Evolutionary conservation across 2,888 invertebrate genomes (phyloP), one percentile per base, ranked within the genome.

Genomic region (Drosophila lutescens): DNA sequence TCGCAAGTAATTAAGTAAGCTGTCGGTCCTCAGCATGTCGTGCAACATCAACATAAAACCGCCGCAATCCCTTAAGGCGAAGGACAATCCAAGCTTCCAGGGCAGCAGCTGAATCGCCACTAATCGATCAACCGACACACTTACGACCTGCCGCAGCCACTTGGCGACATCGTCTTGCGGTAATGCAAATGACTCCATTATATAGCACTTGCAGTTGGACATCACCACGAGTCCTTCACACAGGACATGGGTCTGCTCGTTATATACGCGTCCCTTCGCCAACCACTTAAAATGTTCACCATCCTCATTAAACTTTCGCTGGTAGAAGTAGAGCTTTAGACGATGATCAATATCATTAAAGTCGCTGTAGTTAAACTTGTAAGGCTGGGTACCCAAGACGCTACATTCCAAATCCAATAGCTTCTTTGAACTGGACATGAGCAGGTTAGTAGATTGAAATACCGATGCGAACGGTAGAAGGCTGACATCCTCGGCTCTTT

Each of bases 261-360:
- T 92, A 47, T 93, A 90, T 20, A 94, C 92, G 66, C 88, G 90
- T 66, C 93, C 93, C 77, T 93, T 92, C 2, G 93, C 91, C 51
- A 94, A 84, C 91, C 93, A 92, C 54, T 93, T 92, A 7, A 94
- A 92, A 65, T 93, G 93, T 85, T 94, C 94, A 34, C 92, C 92
- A 62, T 93, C 91, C 68, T 93, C 92, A 72, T 94, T 93, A 76
- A 94, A 94, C 79, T 94, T 91, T 66, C 91, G 92, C 74, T 94
- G 91, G 84, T 93, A 93, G 40, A 94, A 92, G 84, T 93, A 93
- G 4, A 94, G 89, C 81, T 94, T 94, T n/a, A 94, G 90, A 51
- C 94, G 93, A 79, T 94, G 94, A 90, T 94, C 94, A 17, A 94
- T 91, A 74, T 93, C 92, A 65, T 91, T 91, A 59, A 94, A 94